Evolutionary conservation across 2,797 vertebrate genomes (phyloP), one percentile per base, ranked within the genome.

Genomic region (Macroramphosus scolopax): DNA sequence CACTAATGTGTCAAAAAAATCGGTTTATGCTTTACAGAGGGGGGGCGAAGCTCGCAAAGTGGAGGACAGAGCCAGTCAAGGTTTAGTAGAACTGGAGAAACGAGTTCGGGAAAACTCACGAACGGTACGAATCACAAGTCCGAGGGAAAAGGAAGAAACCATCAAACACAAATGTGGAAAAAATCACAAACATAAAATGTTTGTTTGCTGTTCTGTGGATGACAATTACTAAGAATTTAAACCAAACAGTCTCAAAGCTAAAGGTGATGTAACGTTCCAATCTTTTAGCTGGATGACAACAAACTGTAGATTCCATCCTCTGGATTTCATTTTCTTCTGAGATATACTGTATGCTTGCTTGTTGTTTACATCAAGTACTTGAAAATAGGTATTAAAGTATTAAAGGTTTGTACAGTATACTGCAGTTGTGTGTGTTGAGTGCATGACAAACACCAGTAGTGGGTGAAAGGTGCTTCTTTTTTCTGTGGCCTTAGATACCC

Each of bases 361-460:
- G n/a, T 78, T 76, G 92, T 93, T 94, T 92, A 92, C 89, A 88
- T 87, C 80, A 84, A 86, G 89, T 94, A 92, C 93, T 94, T 94
- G 92, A 93, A 93, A 52, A 63, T 82, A 78, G 39, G 40, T 77
- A 53, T 36, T 36, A 17, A 36, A 36, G 60, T 64, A 41, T 57
- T 72, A 59, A 55, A 53, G 63, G 68, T 67, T 59, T 81, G 74
- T 76, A 77, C 60, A 72, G 71, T 65, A 25, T 57, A 51, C 57
- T 67, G 69, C 61, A 59, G 28, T 36, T 44, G 38, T 69, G 69
- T 63, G 57, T 55, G 54, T 36, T 55, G 64, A 71, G 53, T 65
- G 63, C 66, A 65, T 84, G 65, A 67, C 42, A 45, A 60, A 72
- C 52, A 64, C 55, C 55, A 31, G 43, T 62, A 43, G 49, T 44